Evolutionary conservation across 2,888 invertebrate species (phyloP).

Genomic region (Euproctis similis): DNA sequence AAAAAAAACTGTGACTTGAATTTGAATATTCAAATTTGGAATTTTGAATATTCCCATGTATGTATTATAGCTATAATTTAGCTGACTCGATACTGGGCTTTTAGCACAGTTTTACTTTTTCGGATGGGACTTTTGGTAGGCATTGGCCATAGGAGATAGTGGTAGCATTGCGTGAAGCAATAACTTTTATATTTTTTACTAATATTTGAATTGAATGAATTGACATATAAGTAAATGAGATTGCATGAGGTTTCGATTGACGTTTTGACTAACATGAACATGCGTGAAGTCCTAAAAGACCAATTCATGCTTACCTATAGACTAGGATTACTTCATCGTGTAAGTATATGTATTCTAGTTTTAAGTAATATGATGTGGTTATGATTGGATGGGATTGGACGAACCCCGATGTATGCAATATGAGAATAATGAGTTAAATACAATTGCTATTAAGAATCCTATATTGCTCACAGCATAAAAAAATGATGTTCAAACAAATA

Average conservation of each 20-base stretch:
- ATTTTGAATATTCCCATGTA: not conserved
- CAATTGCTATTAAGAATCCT: slow-evolving; percentile 26
- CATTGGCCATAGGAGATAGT: slow-evolving; percentile 9
- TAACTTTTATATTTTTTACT: slow-evolving; percentile 36
- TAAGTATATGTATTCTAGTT: slow-evolving; percentile 14
- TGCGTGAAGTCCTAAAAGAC: no score
- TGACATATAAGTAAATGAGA: no score
- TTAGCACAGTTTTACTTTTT: slow-evolving; percentile 18
- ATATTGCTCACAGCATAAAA: slow-evolving; percentile 53
- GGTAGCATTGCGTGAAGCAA: slow-evolving; percentile 36
- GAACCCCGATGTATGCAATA: slow-evolving; percentile 12
- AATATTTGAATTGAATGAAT: slow-evolving; percentile 32
- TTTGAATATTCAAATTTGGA: not conserved
- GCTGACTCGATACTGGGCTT: slow-evolving; percentile 5
- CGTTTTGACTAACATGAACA: slow-evolving; percentile 35
- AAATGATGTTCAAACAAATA: slow-evolving; percentile 56
- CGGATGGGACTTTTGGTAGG: slow-evolving; percentile 6
- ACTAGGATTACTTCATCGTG: no score
- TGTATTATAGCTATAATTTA: not conserved
- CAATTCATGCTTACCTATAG: no score
- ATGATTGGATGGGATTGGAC: slow-evolving; percentile 10
- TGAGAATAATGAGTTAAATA: slow-evolving; percentile 15
- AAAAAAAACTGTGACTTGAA: not conserved
- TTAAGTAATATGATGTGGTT: slow-evolving; percentile 14
- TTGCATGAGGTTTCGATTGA: slow-evolving; percentile 25